phyloP scores from a whole-genome alignment of 2,888 invertebrate species.

The Ariolimax columbianus region DNA sequence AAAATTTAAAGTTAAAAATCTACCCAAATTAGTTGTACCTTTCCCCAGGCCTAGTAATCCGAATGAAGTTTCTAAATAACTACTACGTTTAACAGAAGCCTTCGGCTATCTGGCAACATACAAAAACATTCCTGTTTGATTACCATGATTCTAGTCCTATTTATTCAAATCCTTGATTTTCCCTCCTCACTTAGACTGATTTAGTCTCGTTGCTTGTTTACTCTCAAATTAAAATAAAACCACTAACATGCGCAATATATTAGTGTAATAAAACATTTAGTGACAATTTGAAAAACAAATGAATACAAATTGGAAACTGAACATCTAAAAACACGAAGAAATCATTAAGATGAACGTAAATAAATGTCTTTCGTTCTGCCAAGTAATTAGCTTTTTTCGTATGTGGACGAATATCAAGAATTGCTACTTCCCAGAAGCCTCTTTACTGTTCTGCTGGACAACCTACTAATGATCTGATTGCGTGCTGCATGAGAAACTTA shows the following conservation, averaged over 20 bases:
- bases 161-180: no score
- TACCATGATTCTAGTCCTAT: no score
- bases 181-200: no score
- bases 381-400: constrained; percentile 26
- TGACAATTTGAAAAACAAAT: not conserved
- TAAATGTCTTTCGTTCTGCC: constrained; percentile 29
- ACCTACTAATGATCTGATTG: constrained; percentile 38
- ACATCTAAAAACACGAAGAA: not conserved
- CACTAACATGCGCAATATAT: not conserved
- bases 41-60: no score
- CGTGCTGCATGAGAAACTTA: constrained; percentile 44
- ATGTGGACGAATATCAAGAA: not conserved
- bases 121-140: no score
- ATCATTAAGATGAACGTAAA: constrained; percentile 27
- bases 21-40: no score
- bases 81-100: no score
- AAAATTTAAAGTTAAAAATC: no score
- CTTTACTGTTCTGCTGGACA: constrained; percentile 13
- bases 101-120: no score
- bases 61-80: no score
- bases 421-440: constrained; percentile 26
- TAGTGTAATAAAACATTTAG: not conserved
- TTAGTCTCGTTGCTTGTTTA: no score
- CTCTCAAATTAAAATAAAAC: not conserved
- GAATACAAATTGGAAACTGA: not conserved